Percentiles rank a stretch among this genome's conserved stretches.
Evolutionary conservation across 2,888 invertebrate species (phyloP).

Genomic region (Apocheima hispidaria): DNA sequence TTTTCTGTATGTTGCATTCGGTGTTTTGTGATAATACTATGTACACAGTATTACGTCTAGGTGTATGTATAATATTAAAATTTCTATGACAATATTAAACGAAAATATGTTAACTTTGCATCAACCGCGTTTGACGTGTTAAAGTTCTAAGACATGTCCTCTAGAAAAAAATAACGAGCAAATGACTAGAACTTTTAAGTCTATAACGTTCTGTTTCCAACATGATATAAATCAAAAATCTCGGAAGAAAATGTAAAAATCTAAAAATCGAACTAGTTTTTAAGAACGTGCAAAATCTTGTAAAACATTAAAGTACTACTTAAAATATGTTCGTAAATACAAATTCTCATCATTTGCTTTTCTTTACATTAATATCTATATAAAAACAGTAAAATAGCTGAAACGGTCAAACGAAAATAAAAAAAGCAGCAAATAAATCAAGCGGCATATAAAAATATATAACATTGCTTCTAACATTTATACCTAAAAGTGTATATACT

Average conservation of each 20-base stretch:
- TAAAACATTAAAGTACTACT: neutral
- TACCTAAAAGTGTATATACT: constrained; percentile 55
- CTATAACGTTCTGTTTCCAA: constrained; percentile 10
- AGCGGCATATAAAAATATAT: constrained; percentile 62
- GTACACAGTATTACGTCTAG: no score
- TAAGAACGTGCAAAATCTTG: constrained; percentile 11
- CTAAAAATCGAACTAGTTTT: neutral
- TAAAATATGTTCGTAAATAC: constrained; percentile 11
- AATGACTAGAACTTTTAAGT: constrained; percentile 51
- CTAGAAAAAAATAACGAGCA: constrained; percentile 47
- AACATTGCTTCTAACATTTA: constrained; percentile 63
- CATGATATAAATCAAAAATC: neutral
- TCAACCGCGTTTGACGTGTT: neutral
- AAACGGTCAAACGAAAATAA: constrained; percentile 58
- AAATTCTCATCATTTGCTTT: constrained; percentile 61
- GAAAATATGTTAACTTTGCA: neutral
- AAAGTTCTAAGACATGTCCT: constrained; percentile 51
- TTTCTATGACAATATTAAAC: neutral
- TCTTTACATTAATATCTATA: constrained; percentile 36
- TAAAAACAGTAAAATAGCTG: constrained; percentile 38
- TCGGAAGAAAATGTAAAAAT: neutral
- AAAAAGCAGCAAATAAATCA: constrained; percentile 75
- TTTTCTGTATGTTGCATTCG: no score
- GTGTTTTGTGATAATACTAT: no score
- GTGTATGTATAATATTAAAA: no score